Evolutionary conservation across 1,140 invertebrate genomes (phyloP), one percentile per base, ranked within the genome.

Genomic region (Eupristina koningsbergeri): DNA sequence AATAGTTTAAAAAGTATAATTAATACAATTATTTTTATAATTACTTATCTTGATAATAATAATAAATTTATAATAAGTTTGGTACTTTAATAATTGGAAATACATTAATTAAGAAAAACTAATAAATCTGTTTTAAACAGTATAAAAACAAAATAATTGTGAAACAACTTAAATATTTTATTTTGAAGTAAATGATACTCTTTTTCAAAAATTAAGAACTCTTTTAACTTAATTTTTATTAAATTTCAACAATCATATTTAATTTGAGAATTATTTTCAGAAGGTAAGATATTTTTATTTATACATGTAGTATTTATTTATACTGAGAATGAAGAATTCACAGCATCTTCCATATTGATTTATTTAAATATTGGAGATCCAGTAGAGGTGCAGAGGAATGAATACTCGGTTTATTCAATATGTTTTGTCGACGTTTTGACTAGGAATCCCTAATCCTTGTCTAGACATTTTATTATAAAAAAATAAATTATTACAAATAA

Each of bases 211-310:
- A 73, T 45, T 58, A 36, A 76, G 9, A 45, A 17, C 17, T 36
- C 31, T 53, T 53, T 34, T 50, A 11, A 29, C 17, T 58, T 34
- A 76, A 58, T 61, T 76, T 76, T 31, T 17, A 9, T 75, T 53
- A 22, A 53, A 17, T 75, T 0, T 50, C 22, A 15, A 26, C 6
- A 26, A 34, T 77, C 75, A 77, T 53, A 61, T 77, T 77, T 61
- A 50, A 58, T 31, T 76, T 76, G 47, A 73, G 9, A 41, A 36
- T 77, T 63, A 77, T 39, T 77, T 53, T 41, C 36, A 2, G n/a
- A 63, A 77, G 36, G 39, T 1, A 45, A 41, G 41, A 41, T 26
- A 22, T 71, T 71, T 39, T 71, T 9, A 41, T 0, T 1, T 41
- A 41, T n/a, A 71, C 36, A 41, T 39, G 67, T 71, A 71, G 36